Conservation (phyloP, 2,888 invertebrate species). For the Spodoptera exigua region DNA sequence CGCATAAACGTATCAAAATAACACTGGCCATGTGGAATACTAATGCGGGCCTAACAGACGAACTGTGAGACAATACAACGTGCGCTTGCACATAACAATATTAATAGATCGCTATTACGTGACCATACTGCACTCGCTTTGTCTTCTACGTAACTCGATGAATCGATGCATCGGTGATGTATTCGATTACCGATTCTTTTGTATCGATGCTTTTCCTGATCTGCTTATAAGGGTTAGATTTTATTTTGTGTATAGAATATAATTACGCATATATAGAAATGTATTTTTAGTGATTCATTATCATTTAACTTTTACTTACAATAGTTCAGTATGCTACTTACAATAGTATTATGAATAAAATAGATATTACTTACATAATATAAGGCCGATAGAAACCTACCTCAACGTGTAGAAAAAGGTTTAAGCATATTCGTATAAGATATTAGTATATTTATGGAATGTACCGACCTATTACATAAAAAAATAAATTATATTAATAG, state of each 20-base stretch:
- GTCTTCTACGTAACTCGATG: constrained; percentile 57
- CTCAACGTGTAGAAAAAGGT: constrained; percentile 2
- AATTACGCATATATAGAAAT: too few species aligned
- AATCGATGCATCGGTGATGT: constrained; percentile 45
- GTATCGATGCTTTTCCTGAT: constrained; percentile 60
- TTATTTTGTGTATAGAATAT: too few species aligned
- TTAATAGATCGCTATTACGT: constrained; percentile 67
- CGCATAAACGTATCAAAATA: constrained; percentile 33
- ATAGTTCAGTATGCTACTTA: neutral
- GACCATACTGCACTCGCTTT: constrained; percentile 61
- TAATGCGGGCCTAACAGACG: constrained; percentile 42
- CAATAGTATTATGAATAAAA: neutral
- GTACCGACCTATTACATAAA: too few species aligned
- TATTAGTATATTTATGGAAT: neutral
- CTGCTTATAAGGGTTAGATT: constrained; percentile 53
- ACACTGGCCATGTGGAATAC: constrained; percentile 34
- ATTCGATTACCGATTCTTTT: constrained; percentile 50
- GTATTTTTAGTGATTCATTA: neutral
- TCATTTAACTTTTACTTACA: constrained; percentile 7
- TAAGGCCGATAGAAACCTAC: neutral
- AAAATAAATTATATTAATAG: too few species aligned
- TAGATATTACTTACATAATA: neutral
- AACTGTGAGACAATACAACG: constrained; percentile 61
- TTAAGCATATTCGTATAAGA: neutral
- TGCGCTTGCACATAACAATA: constrained; percentile 62